Conservation (phyloP, 1,140 invertebrate genomes). For the Tribolium castaneum region DNA sequence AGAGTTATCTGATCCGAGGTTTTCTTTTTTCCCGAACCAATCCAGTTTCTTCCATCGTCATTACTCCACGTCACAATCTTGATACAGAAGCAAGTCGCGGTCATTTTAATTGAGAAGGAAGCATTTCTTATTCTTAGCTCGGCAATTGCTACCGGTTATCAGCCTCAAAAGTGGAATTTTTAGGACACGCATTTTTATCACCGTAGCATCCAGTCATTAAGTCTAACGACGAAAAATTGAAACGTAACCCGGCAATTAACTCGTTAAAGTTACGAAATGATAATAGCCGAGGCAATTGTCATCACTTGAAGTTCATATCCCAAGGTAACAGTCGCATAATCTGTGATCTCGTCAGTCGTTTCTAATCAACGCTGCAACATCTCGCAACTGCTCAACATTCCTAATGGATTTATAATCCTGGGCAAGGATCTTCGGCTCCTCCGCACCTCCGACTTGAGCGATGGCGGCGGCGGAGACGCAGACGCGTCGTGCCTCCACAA, state of each 20-base stretch:
- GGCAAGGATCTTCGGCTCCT: slow-evolving; percentile 45
- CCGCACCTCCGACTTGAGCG: slow-evolving; percentile 45
- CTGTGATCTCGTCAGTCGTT: slow-evolving; percentile 53
- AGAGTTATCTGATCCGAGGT: slow-evolving; percentile 19
- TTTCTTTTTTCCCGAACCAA: slow-evolving; percentile 28
- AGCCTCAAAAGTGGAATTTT: background rate
- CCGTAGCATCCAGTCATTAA: background rate
- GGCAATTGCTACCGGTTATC: background rate
- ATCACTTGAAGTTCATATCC: slow-evolving; percentile 55
- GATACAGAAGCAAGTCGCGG: slow-evolving; percentile 34
- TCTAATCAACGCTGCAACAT: slow-evolving; percentile 52
- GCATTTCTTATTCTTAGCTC: background rate
- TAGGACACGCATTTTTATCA: background rate
- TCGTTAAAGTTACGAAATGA: slow-evolving; percentile 38
- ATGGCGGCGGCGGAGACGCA: slow-evolving; percentile 53
- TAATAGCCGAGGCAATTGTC: slow-evolving; percentile 53
- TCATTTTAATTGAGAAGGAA: slow-evolving; percentile 29
- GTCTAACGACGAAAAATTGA: background rate
- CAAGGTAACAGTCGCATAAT: slow-evolving; percentile 59
- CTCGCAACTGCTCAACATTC: slow-evolving; percentile 48
- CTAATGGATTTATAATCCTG: slow-evolving; percentile 59
- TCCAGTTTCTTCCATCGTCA: slow-evolving; percentile 15
- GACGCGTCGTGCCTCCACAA: slow-evolving; percentile 48
- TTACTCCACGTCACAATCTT: slow-evolving; percentile 21
- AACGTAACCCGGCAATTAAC: background rate